Conservation (phyloP, 2,113 vertebrate species). For the Nothobranchius furzeri region DNA sequence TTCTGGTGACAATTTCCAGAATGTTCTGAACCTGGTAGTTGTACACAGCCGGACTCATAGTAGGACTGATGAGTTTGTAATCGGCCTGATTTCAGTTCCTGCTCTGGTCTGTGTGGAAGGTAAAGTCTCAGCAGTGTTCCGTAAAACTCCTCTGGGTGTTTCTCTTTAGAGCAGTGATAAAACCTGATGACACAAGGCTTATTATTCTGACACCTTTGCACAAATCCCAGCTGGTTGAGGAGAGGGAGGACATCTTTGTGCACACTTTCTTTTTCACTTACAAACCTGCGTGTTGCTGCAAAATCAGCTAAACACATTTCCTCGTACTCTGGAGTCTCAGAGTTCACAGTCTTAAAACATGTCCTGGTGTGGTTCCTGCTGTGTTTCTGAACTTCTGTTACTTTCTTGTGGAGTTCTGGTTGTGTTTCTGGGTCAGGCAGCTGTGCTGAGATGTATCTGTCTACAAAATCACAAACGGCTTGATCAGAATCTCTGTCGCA, state of each 20-base stretch:
- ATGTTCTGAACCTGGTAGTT: background rate
- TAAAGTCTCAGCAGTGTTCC: background rate
- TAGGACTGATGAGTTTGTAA: background rate
- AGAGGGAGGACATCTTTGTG: background rate
- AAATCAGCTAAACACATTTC: background rate
- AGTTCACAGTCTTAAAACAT: conserved; percentile 16
- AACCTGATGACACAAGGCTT: background rate
- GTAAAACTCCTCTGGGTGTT: background rate
- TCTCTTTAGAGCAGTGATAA: background rate
- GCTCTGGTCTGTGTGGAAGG: conserved; percentile 5
- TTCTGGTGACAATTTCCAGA: background rate
- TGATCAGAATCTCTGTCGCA: background rate
- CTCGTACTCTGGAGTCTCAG: conserved; percentile 4
- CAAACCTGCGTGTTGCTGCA: background rate
- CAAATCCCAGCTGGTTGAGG: background rate
- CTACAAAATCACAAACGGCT: background rate
- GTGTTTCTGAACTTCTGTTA: conserved; percentile 44
- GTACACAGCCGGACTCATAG: background rate
- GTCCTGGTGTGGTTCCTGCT: conserved; percentile 35
- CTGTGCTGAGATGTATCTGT: conserved; percentile 23
- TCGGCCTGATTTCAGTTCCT: background rate
- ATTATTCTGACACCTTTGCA: background rate
- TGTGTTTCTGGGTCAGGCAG: conserved; percentile 29
- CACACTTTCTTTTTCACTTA: background rate
- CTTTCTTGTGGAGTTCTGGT: conserved; percentile 39